Percentiles rank a stretch among this genome's conserved stretches.
These are phyloP conservation scores for Scolanthus callimorphus DNA, from an alignment of 92 coral and sea anemone species.

Conservation along the genomic window DNA sequence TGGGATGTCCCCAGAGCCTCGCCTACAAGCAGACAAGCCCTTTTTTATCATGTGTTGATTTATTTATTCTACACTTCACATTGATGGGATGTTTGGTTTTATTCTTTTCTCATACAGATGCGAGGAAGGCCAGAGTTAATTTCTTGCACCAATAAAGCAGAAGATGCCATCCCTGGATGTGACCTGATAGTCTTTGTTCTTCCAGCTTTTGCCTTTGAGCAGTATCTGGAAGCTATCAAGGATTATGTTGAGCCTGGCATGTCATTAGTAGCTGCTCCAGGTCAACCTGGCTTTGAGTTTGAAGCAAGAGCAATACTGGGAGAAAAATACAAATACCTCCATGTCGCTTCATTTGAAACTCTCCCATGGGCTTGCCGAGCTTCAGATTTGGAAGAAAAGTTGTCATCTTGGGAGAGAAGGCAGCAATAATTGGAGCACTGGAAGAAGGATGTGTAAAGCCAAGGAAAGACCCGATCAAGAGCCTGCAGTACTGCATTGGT, in stretches of 20 bases:
- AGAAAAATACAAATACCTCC: conserved; percentile 5
- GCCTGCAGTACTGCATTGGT: background rate
- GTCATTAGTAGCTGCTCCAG: conserved; percentile 18
- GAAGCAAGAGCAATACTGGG: conserved; percentile 17
- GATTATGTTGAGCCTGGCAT: conserved; percentile 18
- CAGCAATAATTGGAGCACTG: background rate
- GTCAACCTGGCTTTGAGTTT: conserved; percentile 19
- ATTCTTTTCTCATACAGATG: too few relatives aligned
- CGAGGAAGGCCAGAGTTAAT: too few relatives aligned
- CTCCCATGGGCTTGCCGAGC: conserved; percentile 27
- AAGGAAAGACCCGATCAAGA: background rate
- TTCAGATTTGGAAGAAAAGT: background rate
- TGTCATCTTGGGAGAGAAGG: background rate
- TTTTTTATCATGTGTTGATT: too few relatives aligned
- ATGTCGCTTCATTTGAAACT: conserved; percentile 13
- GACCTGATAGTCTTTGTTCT: too few relatives aligned
- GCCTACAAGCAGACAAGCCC: too few relatives aligned
- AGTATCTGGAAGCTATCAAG: too few relatives aligned
- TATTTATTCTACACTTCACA: too few relatives aligned
- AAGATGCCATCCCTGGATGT: too few relatives aligned
- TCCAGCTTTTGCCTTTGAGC: too few relatives aligned
- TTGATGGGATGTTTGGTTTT: too few relatives aligned
- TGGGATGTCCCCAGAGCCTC: too few relatives aligned
- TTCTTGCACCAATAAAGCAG: too few relatives aligned
- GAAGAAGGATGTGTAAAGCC: background rate